Evolutionary conservation across 2,797 vertebrate species (phyloP).

Genomic region (Fistularia tabacaria): DNA sequence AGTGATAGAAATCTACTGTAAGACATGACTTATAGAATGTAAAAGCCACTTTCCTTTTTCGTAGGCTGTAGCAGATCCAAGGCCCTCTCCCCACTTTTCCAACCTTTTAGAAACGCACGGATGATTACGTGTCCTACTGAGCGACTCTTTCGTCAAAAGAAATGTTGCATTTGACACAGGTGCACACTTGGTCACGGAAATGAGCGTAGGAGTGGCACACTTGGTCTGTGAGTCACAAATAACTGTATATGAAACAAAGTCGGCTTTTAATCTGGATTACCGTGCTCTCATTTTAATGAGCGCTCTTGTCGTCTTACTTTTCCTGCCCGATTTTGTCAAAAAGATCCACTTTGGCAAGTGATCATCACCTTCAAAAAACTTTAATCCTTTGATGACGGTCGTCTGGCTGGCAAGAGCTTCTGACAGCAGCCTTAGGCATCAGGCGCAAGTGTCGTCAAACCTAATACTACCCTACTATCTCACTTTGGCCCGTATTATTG

Average conservation of each 20-base stretch:
- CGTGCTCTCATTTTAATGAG: not conserved
- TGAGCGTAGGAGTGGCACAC: not conserved
- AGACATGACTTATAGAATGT: constrained; percentile 3
- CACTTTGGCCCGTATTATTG: too few relatives aligned
- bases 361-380: not conserved
- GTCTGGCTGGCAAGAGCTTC: constrained; percentile 1
- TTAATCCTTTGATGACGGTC: not conserved
- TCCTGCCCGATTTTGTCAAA: not conserved
- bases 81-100: not conserved
- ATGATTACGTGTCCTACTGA: constrained; percentile 16
- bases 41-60: constrained; percentile 5
- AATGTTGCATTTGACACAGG: constrained; percentile 7
- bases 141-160: constrained; percentile 15
- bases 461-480: too few relatives aligned
- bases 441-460: not conserved
- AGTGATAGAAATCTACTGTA: not conserved
- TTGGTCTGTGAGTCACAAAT: not conserved
- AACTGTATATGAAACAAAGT: constrained; percentile 2
- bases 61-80: not conserved
- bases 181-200: constrained; percentile 16
- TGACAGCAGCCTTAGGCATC: not conserved
- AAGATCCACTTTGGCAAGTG: too few relatives aligned
- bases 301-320: not conserved
- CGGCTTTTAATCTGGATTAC: not conserved
- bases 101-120: constrained; percentile 15